These are phyloP conservation scores for Tetropium fuscum DNA, from an alignment of 2,888 invertebrate species.

Conservation along the genomic window DNA sequence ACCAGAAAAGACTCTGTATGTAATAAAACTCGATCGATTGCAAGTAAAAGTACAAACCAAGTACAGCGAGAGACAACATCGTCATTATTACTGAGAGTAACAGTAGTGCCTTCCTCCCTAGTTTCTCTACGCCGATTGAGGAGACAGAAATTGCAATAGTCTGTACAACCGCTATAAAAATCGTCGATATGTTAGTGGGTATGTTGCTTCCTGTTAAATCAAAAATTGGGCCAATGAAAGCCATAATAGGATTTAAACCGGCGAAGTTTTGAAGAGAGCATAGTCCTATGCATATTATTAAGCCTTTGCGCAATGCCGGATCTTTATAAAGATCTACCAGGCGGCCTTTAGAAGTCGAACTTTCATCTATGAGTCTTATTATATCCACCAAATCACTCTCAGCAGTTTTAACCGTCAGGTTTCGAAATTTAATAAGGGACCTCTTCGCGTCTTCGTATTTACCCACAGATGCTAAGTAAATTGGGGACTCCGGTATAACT, in stretches of 20 bases:
- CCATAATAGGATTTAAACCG: conserved; percentile 82
- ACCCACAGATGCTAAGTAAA: conserved; percentile 61
- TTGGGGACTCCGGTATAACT: conserved; percentile 42
- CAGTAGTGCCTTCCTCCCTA: conserved; percentile 78
- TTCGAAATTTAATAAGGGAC: conserved; percentile 56
- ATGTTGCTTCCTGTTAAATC: conserved; percentile 75
- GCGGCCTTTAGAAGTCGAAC: conserved; percentile 5
- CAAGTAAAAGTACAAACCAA: conserved; percentile 73
- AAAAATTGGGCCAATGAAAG: conserved; percentile 80
- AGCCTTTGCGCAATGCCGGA: conserved; percentile 63
- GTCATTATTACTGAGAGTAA: conserved; percentile 75
- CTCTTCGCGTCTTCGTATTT: conserved; percentile 71
- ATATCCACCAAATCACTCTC: conserved; percentile 38
- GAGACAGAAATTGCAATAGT: conserved; percentile 76
- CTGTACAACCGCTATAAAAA: conserved; percentile 83
- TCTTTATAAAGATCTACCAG: conserved; percentile 26
- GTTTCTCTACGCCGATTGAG: conserved; percentile 78
- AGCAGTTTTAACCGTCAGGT: conserved; percentile 10
- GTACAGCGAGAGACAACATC: conserved; percentile 70
- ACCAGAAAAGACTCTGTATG: conserved; percentile 69
- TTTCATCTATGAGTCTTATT: conserved; percentile 22
- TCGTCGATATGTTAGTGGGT: conserved; percentile 73
- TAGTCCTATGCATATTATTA: conserved; percentile 77
- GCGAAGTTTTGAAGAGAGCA: conserved; percentile 87
- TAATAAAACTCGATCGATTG: conserved; percentile 54